Evolutionary conservation across 2,797 vertebrate genomes (phyloP).

Genomic region (Rhabdophis nuchalis): DNA sequence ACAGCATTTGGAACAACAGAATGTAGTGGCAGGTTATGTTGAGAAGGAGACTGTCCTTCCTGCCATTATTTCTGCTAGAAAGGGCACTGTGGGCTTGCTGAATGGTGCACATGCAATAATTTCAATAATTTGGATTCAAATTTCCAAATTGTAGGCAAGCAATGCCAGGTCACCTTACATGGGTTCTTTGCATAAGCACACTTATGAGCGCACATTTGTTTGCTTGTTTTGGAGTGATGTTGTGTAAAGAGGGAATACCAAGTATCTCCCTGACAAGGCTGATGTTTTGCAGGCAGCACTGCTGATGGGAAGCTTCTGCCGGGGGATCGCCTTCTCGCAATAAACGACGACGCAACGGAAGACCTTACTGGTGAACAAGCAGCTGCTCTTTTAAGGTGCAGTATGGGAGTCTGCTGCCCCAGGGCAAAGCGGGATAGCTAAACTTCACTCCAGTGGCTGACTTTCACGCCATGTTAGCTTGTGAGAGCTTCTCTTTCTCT

Average conservation of each 20-base stretch:
- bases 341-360: conserved; percentile 81
- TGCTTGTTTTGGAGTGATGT: neutral
- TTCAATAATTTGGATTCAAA: neutral
- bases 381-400: conserved; percentile 85
- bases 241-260: neutral
- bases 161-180: neutral
- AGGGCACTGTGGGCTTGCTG: neutral
- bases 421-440: neutral
- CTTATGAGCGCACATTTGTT: neutral
- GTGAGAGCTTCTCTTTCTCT: neutral
- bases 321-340: conserved; percentile 86
- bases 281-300: conserved; percentile 63
- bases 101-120: neutral
- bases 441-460: neutral
- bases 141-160: neutral
- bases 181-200: neutral
- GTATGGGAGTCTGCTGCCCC: too few relatives aligned
- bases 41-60: neutral
- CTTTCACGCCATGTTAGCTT: neutral
- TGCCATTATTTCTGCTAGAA: neutral
- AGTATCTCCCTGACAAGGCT: fast-evolving
- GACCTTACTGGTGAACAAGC: conserved; percentile 81
- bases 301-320: conserved; percentile 79
- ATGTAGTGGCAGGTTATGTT: neutral
- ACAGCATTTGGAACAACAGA: neutral